Evolutionary conservation across 2,797 vertebrate species (phyloP).

Genomic region (Chaetodon trifasciatus): DNA sequence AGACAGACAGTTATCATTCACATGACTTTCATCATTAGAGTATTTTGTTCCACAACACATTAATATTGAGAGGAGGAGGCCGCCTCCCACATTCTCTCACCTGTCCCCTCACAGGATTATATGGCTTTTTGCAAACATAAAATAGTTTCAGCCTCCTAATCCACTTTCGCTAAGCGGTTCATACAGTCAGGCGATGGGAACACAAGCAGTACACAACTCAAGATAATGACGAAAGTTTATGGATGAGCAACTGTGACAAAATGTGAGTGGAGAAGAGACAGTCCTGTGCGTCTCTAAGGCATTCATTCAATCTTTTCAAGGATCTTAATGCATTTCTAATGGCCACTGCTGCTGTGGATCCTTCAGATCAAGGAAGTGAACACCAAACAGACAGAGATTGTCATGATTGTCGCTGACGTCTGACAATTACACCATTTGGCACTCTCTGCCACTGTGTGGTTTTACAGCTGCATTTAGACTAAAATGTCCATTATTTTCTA

Average conservation of each 20-base stretch:
- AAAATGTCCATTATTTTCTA: neutral
- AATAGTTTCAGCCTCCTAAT: slow-evolving; percentile 31
- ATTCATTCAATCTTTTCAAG: slow-evolving; percentile 19
- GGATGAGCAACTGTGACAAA: neutral
- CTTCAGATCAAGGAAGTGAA: neutral
- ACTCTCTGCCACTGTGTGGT: slow-evolving; percentile 7
- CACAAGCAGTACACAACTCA: neutral
- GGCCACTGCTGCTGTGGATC: neutral
- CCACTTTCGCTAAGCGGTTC: neutral
- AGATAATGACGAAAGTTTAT: neutral
- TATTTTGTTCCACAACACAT: slow-evolving; percentile 20
- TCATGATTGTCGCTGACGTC: slow-evolving; percentile 46
- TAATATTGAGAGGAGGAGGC: slow-evolving; percentile 33
- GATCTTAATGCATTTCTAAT: neutral
- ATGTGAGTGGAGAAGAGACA: neutral
- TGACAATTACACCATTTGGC: slow-evolving; percentile 11
- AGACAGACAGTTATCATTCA: slow-evolving; percentile 27
- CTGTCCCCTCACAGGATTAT: slow-evolving; percentile 43
- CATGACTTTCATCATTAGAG: slow-evolving; percentile 26
- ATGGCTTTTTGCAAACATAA: slow-evolving; percentile 71
- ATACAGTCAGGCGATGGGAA: slow-evolving; percentile 14
- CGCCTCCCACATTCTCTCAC: slow-evolving; percentile 43
- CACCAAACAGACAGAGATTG: slow-evolving; percentile 8
- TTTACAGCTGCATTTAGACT: slow-evolving; percentile 14
- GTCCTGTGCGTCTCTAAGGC: slow-evolving; percentile 29